These are phyloP conservation scores for Eupithecia subfuscata DNA, from an alignment of 2,888 invertebrate genomes.

Conservation along the genomic window DNA sequence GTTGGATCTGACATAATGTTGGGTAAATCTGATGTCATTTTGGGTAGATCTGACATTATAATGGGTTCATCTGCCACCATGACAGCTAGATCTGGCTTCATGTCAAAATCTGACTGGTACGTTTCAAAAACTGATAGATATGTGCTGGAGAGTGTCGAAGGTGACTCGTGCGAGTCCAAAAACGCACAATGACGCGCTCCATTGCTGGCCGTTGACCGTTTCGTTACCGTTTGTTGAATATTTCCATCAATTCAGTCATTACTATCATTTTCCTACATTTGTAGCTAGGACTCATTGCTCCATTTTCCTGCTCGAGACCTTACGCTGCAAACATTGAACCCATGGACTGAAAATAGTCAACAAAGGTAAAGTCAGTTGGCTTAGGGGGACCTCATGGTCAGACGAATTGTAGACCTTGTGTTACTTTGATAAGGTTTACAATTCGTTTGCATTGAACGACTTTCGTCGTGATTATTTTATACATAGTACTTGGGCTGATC, in stretches of 20 bases:
- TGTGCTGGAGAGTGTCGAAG: conserved; percentile 10
- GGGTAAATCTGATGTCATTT: neutral
- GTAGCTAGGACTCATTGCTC: conserved; percentile 25
- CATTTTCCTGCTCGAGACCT: conserved; percentile 22
- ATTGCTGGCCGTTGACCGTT: conserved; percentile 27
- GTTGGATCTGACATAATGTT: neutral
- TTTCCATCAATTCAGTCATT: conserved; percentile 18
- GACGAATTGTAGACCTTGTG: conserved; percentile 36
- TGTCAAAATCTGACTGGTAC: neutral
- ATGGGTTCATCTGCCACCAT: neutral
- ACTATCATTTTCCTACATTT: conserved; percentile 18
- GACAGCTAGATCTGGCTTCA: neutral
- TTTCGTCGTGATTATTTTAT: conserved; percentile 30
- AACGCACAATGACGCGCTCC: conserved; percentile 33
- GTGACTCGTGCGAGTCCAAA: conserved; percentile 33
- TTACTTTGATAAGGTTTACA: conserved; percentile 34
- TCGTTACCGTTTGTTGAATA: conserved; percentile 33
- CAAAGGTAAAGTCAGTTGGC: conserved; percentile 33
- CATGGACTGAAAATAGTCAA: conserved; percentile 31
- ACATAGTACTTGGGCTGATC: conserved; percentile 61
- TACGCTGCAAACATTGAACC: conserved; percentile 21
- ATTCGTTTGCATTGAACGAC: conserved; percentile 32
- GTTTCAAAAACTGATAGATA: conserved; percentile 11
- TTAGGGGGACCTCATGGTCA: conserved; percentile 36
- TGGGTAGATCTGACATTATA: neutral